These are phyloP conservation scores for Pongo pygmaeus DNA, from an alignment of 2,113 vertebrate genomes.

Conservation along the genomic window DNA sequence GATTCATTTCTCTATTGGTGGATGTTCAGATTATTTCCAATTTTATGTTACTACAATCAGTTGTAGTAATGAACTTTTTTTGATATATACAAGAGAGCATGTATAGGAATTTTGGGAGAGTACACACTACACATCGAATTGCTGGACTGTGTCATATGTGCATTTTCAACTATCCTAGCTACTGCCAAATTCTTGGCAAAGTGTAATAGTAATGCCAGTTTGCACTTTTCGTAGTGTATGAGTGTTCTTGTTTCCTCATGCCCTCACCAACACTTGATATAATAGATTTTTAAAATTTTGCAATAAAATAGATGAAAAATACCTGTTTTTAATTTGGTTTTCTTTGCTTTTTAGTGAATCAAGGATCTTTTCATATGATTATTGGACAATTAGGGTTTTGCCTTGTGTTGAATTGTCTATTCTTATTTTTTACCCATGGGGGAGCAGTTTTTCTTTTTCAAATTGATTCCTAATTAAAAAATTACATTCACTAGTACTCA, in stretches of 20 bases:
- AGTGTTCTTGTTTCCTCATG: not conserved
- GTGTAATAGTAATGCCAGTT: not conserved
- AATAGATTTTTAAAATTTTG: not conserved
- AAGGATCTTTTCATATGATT: not conserved
- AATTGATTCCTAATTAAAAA: not conserved
- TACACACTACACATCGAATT: not conserved
- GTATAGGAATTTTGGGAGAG: not conserved
- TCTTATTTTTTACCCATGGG: not conserved
- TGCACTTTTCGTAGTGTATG: not conserved
- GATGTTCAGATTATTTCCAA: conserved; percentile 5
- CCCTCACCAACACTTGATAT: not conserved
- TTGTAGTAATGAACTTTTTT: not conserved
- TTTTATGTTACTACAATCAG: not conserved
- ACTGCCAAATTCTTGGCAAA: not conserved
- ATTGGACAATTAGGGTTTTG: not conserved
- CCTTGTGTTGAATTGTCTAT: not conserved
- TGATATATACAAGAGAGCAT: not conserved
- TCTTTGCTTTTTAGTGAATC: not conserved
- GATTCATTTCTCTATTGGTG: not conserved
- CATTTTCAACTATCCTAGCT: not conserved
- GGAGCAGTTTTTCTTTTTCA: not conserved
- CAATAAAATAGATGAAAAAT: not conserved
- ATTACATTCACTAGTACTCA: not conserved
- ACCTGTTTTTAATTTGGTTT: not conserved
- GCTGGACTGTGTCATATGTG: not conserved